Conservation (phyloP, 1,140 invertebrate species). For the Sinonovacula constricta region DNA sequence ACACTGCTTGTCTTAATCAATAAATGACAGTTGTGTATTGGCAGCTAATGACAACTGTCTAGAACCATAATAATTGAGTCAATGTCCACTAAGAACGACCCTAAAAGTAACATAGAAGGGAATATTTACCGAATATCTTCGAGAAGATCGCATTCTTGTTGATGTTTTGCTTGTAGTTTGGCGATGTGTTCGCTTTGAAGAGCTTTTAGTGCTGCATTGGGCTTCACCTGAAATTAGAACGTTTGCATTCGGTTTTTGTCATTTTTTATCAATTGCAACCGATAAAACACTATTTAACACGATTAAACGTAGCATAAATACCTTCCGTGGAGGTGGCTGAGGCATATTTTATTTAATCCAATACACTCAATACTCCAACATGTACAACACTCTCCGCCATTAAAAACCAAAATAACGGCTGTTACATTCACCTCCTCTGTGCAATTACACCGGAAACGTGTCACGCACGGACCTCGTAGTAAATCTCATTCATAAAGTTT, state of each 20-base stretch:
- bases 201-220: slow-evolving; percentile 90
- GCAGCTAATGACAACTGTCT: too few species aligned
- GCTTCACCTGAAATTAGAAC: slow-evolving; percentile 86
- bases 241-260: too few species aligned
- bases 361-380: slow-evolving; percentile 21
- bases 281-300: slow-evolving; percentile 4
- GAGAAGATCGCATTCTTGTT: slow-evolving; percentile 96
- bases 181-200: slow-evolving; percentile 94
- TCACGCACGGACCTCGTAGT: too few species aligned
- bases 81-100: too few species aligned
- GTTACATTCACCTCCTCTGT: slow-evolving; percentile 50
- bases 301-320: slow-evolving; percentile 34
- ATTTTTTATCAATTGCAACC: slow-evolving; percentile 1
- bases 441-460: too few species aligned
- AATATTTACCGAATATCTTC: slow-evolving; percentile 90
- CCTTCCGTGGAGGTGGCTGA: slow-evolving; percentile 74
- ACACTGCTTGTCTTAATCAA: too few species aligned
- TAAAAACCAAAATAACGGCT: slow-evolving; percentile 52
- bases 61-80: too few species aligned
- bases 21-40: too few species aligned
- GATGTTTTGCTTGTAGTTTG: slow-evolving; percentile 95
- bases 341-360: slow-evolving; percentile 39
- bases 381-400: slow-evolving; percentile 54
- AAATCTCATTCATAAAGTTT: too few species aligned
- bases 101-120: too few species aligned